A percentile compares a stretch with the other conserved stretches of the same genome.
phyloP scores from a whole-genome alignment of 2,888 invertebrate genomes.

The Resseliella maxima region DNA sequence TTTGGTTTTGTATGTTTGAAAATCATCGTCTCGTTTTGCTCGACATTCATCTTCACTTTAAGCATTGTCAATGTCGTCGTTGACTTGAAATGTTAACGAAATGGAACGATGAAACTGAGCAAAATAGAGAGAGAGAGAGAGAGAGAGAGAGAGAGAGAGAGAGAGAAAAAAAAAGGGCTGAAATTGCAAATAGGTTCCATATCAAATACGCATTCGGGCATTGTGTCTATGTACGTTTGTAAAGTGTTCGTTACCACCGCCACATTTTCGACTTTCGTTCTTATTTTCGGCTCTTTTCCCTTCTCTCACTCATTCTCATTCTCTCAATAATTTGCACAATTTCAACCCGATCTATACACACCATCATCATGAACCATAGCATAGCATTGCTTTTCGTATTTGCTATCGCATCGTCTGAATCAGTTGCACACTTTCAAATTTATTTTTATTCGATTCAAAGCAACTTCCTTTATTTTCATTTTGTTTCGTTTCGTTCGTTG shows the following conservation, averaged over 20 bases:
- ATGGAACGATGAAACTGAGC: too few species aligned
- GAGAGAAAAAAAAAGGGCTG: background rate
- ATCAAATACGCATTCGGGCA: constrained; percentile 23
- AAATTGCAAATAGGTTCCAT: constrained; percentile 4
- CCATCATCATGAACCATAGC: background rate
- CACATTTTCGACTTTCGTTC: background rate
- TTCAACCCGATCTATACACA: background rate
- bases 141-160: background rate
- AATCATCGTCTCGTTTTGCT: background rate
- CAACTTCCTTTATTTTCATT: constrained; percentile 31
- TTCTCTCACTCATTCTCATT: background rate
- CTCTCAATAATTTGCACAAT: background rate
- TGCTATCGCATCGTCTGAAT: constrained; percentile 31
- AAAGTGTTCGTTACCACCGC: too few species aligned
- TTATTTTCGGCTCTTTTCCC: background rate
- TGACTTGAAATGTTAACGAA: background rate
- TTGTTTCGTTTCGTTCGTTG: background rate
- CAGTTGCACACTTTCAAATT: constrained; percentile 30
- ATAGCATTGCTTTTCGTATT: background rate
- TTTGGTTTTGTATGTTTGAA: background rate
- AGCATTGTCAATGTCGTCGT: constrained; percentile 9
- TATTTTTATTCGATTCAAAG: constrained; percentile 30
- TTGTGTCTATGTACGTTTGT: background rate
- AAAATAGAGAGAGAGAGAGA: too few species aligned
- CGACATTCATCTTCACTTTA: background rate